Conservation (phyloP, 2,888 invertebrate genomes). For the Eristalis pertinax region DNA sequence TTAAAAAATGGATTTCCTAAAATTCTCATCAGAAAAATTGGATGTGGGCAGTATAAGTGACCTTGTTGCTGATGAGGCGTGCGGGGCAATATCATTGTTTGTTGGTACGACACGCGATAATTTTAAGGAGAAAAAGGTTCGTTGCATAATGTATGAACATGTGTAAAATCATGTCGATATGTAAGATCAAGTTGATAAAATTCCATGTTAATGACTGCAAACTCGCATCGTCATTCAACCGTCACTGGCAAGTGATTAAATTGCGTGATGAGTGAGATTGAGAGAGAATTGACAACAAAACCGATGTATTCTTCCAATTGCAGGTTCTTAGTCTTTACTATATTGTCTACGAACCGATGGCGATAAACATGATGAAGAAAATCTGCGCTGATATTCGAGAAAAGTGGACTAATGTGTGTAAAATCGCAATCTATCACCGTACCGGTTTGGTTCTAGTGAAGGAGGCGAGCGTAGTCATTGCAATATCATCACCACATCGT, state of each 20-base stretch:
- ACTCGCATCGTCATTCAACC: neutral
- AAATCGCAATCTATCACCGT: constrained; percentile 94
- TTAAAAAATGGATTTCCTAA: constrained; percentile 85
- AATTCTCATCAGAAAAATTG: constrained; percentile 86
- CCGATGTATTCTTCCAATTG: constrained; percentile 25
- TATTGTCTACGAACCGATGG: constrained; percentile 97
- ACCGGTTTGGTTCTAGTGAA: constrained; percentile 91
- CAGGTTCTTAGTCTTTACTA: constrained; percentile 94
- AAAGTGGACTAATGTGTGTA: constrained; percentile 88
- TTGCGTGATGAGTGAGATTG: neutral
- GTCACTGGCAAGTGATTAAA: neutral
- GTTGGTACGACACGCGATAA: constrained; percentile 93
- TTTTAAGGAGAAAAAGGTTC: constrained; percentile 90
- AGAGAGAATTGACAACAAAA: neutral
- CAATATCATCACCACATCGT: constrained; percentile 94
- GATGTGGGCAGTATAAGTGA: constrained; percentile 86
- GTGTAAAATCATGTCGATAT: neutral
- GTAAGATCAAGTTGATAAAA: neutral
- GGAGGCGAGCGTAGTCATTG: constrained; percentile 95
- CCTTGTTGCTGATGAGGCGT: constrained; percentile 86
- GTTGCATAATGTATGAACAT: constrained; percentile 37
- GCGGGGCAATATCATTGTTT: constrained; percentile 95
- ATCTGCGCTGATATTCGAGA: constrained; percentile 88
- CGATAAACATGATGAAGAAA: constrained; percentile 89
- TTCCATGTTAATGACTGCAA: neutral